Evolutionary conservation across 2,797 vertebrate genomes (phyloP).

Genomic region (Rhinophrynus dorsalis): DNA sequence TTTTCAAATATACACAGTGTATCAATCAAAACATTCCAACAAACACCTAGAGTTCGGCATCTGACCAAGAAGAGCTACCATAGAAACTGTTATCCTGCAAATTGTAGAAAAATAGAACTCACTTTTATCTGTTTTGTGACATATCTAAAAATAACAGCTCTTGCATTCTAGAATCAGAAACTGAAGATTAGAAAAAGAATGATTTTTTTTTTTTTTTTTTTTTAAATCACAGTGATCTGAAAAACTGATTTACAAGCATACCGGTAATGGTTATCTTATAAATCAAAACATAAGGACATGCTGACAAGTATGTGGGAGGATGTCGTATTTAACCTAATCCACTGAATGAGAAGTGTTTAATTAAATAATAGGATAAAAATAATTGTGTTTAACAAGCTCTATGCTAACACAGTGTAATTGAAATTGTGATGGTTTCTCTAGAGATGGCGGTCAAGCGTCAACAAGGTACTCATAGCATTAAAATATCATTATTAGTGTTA

Average conservation of each 20-base stretch:
- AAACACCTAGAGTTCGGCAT: slow-evolving; percentile 40
- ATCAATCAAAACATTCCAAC: slow-evolving; percentile 50
- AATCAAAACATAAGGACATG: slow-evolving; percentile 46
- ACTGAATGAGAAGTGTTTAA: slow-evolving; percentile 40
- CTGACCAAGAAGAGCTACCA: slow-evolving; percentile 47
- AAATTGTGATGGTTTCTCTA: no score
- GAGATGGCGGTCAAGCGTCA: no score
- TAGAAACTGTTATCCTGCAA: slow-evolving; percentile 42
- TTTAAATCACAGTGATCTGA: slow-evolving; percentile 36
- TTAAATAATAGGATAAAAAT: slow-evolving; percentile 34
- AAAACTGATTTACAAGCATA: slow-evolving; percentile 32
- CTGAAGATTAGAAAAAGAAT: slow-evolving; percentile 24
- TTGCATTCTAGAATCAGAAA: slow-evolving; percentile 42
- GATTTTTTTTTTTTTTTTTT: slow-evolving; percentile 39
- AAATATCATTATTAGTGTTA: no score
- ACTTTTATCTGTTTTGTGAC: slow-evolving; percentile 44
- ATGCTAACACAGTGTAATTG: slow-evolving; percentile 17
- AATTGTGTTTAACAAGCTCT: slow-evolving; percentile 27
- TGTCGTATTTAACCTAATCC: slow-evolving; percentile 46
- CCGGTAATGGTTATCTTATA: slow-evolving; percentile 32
- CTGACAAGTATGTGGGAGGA: slow-evolving; percentile 45
- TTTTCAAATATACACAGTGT: slow-evolving; percentile 46
- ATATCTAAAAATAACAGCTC: slow-evolving; percentile 43
- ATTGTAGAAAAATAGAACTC: slow-evolving; percentile 39
- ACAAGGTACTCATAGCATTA: no score